Evolutionary conservation across 1,140 invertebrate species (phyloP), one percentile per base, ranked within the genome.

Genomic region (Atta cephalotes): DNA sequence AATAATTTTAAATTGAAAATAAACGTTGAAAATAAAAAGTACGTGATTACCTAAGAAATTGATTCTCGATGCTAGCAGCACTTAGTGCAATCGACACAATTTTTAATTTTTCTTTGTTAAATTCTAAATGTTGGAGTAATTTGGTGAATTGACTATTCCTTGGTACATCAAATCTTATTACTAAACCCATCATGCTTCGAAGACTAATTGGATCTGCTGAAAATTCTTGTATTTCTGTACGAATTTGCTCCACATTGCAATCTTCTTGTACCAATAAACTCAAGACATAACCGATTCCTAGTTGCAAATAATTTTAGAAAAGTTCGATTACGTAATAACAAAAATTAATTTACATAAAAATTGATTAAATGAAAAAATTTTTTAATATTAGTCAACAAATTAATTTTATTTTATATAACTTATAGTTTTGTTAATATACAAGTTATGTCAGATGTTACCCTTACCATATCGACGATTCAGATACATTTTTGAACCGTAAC

Each of bases 401-500:
- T 18, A 25, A 76, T 62, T 25, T 45, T 60, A 16, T 76, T 25
- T 25, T 28, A 16, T 16, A 51, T 14, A 49, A 6, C 5, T 45
- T 70, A 1, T 45, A 45, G 2, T 49, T 39, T 70, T 70, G 5
- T 49, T 12, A 45, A 70, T 70, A 10, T 7, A 45, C 7, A 49
- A 45, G 3, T 21, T 7, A 51, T n/a, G 9, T 70, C 14, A 56
- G 12, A 49, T 74, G 71, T 81, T 76, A 39, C 1, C 35, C 35
- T 39, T 39, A 87, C 90, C 85, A 60, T 88, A 92, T 85, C 90
- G 85, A 68, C 79, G 80, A 86, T 97, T 97, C 18, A 97, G 86
- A 90, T 97, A 96, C 84, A 97, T 96, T 35, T 95, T 94, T 2
- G 96, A 95, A 12, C 96, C 97, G n/a, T 96, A 92, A 89, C 96